Base-by-base conservation (phyloP, 2,888 invertebrate genomes). In the Microctonus brassicae region DNA sequence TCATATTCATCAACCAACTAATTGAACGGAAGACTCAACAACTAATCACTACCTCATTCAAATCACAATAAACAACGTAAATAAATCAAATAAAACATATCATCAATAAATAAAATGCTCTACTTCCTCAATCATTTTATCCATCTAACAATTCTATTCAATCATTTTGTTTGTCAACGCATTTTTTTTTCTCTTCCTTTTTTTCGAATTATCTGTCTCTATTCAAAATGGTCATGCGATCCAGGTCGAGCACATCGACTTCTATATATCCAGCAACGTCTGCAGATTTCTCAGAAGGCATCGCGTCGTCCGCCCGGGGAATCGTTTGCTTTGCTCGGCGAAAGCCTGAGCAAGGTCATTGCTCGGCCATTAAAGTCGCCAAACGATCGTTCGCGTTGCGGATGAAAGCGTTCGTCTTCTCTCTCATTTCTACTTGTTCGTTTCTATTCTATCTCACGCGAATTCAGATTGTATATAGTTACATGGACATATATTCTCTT, bases 311-410 rank as follows among this genome's bases (percentile, higher is more conserved):
- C 74, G 72, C 76, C 75, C 13, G 66, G 42, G 66, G 66, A 53
- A 69, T 69, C 34, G 69, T 53, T 17, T 53, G 52, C 52, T 81
- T 78, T 75, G 76, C 75, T 77, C 74, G 72, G 77, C 75, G 77
- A 80, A 81, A 82, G 78, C 76, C 78, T 53, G 52, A 47, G 82
- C 80, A 79, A 79, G 81, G 80, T 82, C 82, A 81, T 82, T 81
- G 80, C 79, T 75, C 81, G 76, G 79, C 75, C 79, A 82, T 82
- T 80, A 82, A 78, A 75, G 80, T 75, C 75, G 78, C 65, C 73
- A 66, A 66, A 71, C 72, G 75, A 81, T 80, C 78, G 74, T 76
- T 53, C 75, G 74, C 78, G 75, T 77, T 76, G 76, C 75, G 74
- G 76, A 81, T 81, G 76, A 79, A 80, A 78, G 76, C 78, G 76